phyloP scores from a whole-genome alignment of 1,140 invertebrate species.

The Hetaerina americana region DNA sequence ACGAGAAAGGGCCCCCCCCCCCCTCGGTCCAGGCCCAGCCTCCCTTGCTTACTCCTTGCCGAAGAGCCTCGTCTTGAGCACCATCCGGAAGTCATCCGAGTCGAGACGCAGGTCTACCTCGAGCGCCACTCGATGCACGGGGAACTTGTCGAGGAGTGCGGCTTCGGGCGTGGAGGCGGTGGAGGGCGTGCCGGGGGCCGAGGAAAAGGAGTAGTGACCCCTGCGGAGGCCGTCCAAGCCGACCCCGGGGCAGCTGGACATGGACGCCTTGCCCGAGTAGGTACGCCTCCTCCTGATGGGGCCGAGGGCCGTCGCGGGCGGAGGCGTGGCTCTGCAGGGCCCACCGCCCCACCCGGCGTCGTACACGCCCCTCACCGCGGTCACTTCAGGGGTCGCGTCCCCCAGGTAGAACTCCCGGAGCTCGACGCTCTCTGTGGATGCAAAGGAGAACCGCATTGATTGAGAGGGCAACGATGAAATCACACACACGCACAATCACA shows the following conservation, averaged over 20 bases:
- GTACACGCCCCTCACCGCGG: constrained; percentile 23
- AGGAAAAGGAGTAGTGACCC: constrained; percentile 5
- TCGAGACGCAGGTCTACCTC: constrained; percentile 34
- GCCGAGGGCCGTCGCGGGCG: background rate
- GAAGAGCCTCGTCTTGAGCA: constrained; percentile 34
- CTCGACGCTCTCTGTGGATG: constrained; percentile 25
- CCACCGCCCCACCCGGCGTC: background rate
- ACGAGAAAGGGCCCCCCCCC: too few species aligned
- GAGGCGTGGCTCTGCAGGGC: background rate
- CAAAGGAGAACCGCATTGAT: too few species aligned
- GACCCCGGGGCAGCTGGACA: background rate
- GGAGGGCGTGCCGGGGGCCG: constrained; percentile 12
- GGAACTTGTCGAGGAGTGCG: constrained; percentile 7
- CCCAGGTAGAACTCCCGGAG: constrained; percentile 30
- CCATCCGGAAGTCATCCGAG: constrained; percentile 39
- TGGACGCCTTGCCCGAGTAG: background rate
- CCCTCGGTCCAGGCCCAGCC: too few species aligned
- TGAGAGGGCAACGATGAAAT: too few species aligned
- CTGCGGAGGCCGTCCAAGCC: constrained; percentile 1
- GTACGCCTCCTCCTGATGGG: background rate
- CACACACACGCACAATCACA: too few species aligned
- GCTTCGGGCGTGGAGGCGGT: constrained; percentile 10
- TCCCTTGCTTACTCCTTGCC: constrained; percentile 37
- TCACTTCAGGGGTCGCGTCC: constrained; percentile 31
- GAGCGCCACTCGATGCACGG: constrained; percentile 30